Percentiles rank a stretch among this genome's conserved stretches.
These are phyloP conservation scores for Caenorhabditis afra DNA, from an alignment of 2,888 invertebrate species.

Conservation along the genomic window DNA sequence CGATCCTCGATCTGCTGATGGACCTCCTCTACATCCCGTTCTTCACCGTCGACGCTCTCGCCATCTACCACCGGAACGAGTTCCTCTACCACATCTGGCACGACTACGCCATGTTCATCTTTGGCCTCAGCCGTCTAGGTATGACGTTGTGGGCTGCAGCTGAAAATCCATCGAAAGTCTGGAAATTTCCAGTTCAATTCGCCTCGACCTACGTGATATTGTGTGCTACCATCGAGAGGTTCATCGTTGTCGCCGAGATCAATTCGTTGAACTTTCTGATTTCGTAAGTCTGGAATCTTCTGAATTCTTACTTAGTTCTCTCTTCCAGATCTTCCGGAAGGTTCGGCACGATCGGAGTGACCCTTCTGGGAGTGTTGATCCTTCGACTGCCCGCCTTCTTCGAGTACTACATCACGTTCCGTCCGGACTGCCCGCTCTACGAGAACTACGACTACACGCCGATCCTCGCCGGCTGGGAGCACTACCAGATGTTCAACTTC, in stretches of 20 bases:
- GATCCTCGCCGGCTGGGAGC: conserved; percentile 65
- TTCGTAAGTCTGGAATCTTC: conserved; percentile 61
- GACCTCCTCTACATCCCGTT: conserved; percentile 77
- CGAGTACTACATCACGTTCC: conserved; percentile 72
- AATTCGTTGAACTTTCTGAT: conserved; percentile 67
- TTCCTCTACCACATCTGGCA: conserved; percentile 75
- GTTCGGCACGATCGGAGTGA: conserved; percentile 58
- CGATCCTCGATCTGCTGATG: conserved; percentile 73
- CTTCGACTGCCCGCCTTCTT: conserved; percentile 73
- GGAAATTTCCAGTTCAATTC: conserved; percentile 72
- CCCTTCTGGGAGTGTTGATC: conserved; percentile 59
- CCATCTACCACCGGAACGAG: conserved; percentile 71
- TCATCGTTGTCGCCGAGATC: conserved; percentile 73
- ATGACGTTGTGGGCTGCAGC: conserved; percentile 3
- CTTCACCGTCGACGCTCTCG: conserved; percentile 75
- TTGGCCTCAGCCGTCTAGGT: conserved; percentile 72
- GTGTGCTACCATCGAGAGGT: conserved; percentile 75
- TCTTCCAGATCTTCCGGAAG: conserved; percentile 68
- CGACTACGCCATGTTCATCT: conserved; percentile 73
- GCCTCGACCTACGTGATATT: conserved; percentile 76
- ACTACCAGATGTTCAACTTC: conserved; percentile 75
- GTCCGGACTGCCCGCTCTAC: conserved; percentile 68
- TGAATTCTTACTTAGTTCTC: not conserved
- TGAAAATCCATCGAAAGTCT: too few relatives aligned
- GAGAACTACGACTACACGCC: conserved; percentile 73